A percentile compares a stretch with the other conserved stretches of the same genome.
Conservation (phyloP, 2,888 invertebrate genomes). For the Brenthis hecate region DNA sequence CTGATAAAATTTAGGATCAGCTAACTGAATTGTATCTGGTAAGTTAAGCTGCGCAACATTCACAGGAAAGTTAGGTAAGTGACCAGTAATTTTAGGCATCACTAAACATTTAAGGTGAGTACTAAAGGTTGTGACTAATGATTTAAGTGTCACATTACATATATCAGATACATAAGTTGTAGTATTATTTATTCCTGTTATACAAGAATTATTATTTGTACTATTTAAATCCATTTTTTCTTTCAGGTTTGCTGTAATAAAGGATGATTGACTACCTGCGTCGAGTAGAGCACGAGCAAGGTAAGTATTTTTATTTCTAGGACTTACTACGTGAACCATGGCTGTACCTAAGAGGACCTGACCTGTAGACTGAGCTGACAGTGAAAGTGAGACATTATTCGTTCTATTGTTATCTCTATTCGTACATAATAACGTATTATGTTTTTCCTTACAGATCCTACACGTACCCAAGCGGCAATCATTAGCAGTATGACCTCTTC, state of each 20-base stretch:
- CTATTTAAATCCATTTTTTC: not conserved
- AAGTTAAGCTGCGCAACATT: not conserved
- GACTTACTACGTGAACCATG: not conserved
- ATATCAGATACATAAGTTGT: not conserved
- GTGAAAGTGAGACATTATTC: not conserved
- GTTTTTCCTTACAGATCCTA: not conserved
- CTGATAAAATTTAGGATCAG: not conserved
- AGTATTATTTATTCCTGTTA: not conserved
- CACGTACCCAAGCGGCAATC: not conserved
- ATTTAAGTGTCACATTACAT: not conserved
- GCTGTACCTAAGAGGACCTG: not conserved
- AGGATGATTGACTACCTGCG: not conserved
- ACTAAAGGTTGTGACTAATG: not conserved
- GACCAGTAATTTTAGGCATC: not conserved
- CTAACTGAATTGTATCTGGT: not conserved
- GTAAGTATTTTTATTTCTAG: not conserved
- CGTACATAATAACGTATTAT: not conserved
- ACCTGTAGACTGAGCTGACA: not conserved
- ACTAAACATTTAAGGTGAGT: not conserved
- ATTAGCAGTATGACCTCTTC: not conserved
- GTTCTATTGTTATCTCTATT: not conserved
- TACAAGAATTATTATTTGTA: constrained; percentile 2
- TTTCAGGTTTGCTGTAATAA: not conserved
- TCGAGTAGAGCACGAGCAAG: not conserved
- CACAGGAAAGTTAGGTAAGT: not conserved